These are phyloP conservation scores for Anoncus sp. DNA, from an alignment of 2,888 invertebrate species.

Conservation along the genomic window DNA sequence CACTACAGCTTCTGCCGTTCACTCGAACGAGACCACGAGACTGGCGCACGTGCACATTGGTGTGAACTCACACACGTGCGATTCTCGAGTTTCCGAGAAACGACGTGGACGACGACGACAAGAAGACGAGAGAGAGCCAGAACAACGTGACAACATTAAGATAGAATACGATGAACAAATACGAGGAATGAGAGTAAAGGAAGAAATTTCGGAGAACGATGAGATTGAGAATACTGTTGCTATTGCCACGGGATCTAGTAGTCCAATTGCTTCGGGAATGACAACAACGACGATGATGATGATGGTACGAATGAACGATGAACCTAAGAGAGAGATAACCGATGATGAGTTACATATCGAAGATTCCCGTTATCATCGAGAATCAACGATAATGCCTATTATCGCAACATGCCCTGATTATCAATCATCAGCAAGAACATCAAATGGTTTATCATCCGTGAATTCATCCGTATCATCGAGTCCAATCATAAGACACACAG, in stretches of 20 bases:
- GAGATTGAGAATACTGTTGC: conserved; percentile 46
- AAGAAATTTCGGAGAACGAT: conserved; percentile 55
- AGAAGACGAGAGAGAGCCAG: conserved; percentile 65
- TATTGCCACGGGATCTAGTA: conserved; percentile 42
- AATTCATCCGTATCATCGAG: conserved; percentile 68
- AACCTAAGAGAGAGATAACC: conserved; percentile 51
- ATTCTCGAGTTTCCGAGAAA: conserved; percentile 72
- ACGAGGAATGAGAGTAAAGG: conserved; percentile 52
- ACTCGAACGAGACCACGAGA: conserved; percentile 70
- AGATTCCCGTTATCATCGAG: conserved; percentile 57
- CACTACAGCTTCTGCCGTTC: conserved; percentile 70
- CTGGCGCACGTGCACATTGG: conserved; percentile 71
- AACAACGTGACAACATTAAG: conserved; percentile 49
- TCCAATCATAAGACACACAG: conserved; percentile 65
- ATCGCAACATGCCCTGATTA: conserved; percentile 70
- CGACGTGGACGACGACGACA: too few species aligned
- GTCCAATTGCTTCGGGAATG: conserved; percentile 40
- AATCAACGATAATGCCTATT: conserved; percentile 51
- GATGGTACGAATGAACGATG: conserved; percentile 47
- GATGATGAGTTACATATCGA: conserved; percentile 42
- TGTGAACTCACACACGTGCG: conserved; percentile 68
- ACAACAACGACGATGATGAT: too few species aligned
- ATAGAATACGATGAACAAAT: conserved; percentile 53
- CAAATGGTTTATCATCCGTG: conserved; percentile 43
- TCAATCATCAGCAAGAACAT: conserved; percentile 66